These are phyloP conservation scores for Tenthredo amoena DNA, from an alignment of 2,888 invertebrate species.

Conservation along the genomic window DNA sequence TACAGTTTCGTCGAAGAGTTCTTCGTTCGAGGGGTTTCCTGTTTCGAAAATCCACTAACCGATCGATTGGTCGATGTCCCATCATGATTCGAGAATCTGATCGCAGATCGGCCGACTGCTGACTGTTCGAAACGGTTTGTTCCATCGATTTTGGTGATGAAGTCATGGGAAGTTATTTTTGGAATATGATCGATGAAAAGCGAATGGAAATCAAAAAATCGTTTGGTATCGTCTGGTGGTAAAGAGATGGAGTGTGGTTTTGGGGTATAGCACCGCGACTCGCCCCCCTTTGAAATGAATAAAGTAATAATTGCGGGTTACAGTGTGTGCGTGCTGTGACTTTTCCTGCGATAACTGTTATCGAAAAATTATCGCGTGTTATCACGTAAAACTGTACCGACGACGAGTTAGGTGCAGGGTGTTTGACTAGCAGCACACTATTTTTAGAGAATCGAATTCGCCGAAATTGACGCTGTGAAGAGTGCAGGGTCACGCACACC, in stretches of 20 bases:
- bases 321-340: not conserved
- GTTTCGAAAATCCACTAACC: not conserved
- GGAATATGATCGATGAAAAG: not conserved
- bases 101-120: constrained; percentile 57
- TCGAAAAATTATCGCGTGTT: constrained; percentile 8
- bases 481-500: constrained; percentile 22
- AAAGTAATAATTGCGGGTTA: not conserved
- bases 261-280: not conserved
- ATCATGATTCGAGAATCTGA: not conserved
- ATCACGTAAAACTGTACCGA: constrained; percentile 34
- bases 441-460: constrained; percentile 46
- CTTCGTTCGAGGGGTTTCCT: not conserved
- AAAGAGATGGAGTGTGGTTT: not conserved
- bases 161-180: not conserved
- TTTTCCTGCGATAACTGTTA: not conserved
- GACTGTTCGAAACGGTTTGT: constrained; percentile 54
- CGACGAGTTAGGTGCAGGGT: constrained; percentile 42
- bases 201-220: not conserved
- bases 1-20: not conserved
- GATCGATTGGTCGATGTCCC: not conserved
- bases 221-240: no score
- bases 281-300: not conserved
- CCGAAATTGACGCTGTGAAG: constrained; percentile 58
- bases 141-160: constrained; percentile 26
- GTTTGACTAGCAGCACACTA: constrained; percentile 45